A percentile compares a stretch with the other conserved stretches of the same genome.
Conservation (phyloP, 2,113 vertebrate genomes). For the Penelope pileata region DNA sequence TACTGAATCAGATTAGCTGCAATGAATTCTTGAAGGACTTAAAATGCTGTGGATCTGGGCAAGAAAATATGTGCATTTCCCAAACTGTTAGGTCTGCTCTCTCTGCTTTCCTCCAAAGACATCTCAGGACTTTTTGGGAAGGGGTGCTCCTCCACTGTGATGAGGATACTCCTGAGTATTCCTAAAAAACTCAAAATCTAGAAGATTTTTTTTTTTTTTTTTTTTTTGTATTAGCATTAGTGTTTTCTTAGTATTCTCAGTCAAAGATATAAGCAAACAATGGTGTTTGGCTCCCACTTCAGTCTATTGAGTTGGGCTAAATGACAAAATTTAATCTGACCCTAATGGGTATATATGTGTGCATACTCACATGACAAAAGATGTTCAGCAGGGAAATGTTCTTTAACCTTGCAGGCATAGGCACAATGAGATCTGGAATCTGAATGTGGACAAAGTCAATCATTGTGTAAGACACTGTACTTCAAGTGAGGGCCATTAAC, state of each 20-base stretch:
- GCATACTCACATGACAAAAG: background rate
- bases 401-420: background rate
- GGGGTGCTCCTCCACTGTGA: background rate
- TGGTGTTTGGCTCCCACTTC: background rate
- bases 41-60: background rate
- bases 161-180: fast-evolving
- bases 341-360: background rate
- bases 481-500: background rate
- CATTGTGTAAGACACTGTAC: background rate
- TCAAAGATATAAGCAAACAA: background rate
- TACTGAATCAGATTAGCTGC: background rate
- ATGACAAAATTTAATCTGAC: background rate
- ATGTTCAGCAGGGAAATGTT: background rate
- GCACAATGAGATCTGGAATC: background rate
- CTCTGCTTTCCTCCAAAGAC: background rate
- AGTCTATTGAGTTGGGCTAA: background rate
- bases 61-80: background rate
- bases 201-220: background rate
- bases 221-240: background rate
- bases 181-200: background rate
- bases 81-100: background rate
- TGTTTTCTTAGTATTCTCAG: background rate
- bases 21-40: background rate
- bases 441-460: background rate
- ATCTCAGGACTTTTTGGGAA: fast-evolving